A percentile compares a stretch with the other conserved stretches of the same genome.
phyloP scores from a whole-genome alignment of 2,888 invertebrate species.

The Drosophila phalerata region DNA sequence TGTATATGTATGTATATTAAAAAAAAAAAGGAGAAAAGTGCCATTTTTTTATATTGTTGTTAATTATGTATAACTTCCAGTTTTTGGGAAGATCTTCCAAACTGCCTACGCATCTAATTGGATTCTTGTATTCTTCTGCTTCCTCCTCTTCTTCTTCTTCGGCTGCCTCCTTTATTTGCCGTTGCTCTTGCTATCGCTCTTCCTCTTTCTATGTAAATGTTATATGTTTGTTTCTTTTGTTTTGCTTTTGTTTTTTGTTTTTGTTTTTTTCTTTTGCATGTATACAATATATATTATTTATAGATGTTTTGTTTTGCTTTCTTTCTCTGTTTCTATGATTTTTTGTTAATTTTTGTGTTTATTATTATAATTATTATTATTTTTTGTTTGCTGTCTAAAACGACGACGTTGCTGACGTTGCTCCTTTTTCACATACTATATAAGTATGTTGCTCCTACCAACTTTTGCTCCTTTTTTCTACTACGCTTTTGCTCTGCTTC shows the following conservation, averaged over 20 bases:
- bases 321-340: slow-evolving; percentile 5
- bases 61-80: slow-evolving; percentile 22
- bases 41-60: neutral
- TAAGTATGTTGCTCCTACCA: neutral
- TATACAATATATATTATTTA: slow-evolving; percentile 63
- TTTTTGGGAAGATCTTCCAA: slow-evolving; percentile 18
- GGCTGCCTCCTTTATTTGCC: slow-evolving; percentile 12
- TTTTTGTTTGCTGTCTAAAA: slow-evolving; percentile 59
- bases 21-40: slow-evolving; percentile 14
- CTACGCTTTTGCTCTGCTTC: neutral
- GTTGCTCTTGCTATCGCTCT: slow-evolving; percentile 12
- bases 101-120: slow-evolving; percentile 4
- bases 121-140: too few relatives aligned
- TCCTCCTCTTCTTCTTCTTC: neutral
- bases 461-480: slow-evolving; percentile 13
- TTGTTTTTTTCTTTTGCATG: slow-evolving; percentile 28
- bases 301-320: slow-evolving; percentile 45
- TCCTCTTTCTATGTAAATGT: slow-evolving; percentile 49
- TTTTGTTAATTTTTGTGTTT: slow-evolving; percentile 25
- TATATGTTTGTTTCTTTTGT: slow-evolving; percentile 36
- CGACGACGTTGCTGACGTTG: slow-evolving; percentile 62
- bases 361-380: slow-evolving; percentile 19
- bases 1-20: slow-evolving; percentile 35
- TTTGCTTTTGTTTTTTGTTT: slow-evolving; percentile 1
- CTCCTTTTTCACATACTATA: slow-evolving; percentile 23